These are phyloP conservation scores for Oryzias dopingdopingensis DNA, from an alignment of 2,797 vertebrate genomes.

Conservation along the genomic window DNA sequence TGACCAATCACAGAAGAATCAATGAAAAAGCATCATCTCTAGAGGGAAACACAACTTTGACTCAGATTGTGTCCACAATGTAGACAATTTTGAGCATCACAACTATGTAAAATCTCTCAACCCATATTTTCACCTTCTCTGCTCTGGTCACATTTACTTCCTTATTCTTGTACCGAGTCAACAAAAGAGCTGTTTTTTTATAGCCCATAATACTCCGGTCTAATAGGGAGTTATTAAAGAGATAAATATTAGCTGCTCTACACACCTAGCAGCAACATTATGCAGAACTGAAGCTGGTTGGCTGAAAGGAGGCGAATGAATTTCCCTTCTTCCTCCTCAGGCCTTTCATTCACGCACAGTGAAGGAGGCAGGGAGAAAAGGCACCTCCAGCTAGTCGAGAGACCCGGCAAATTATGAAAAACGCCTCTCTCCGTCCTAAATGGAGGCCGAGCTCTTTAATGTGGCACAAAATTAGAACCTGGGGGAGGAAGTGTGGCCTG, in stretches of 20 bases:
- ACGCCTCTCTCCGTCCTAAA: slow-evolving; percentile 83
- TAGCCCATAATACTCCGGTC: slow-evolving; percentile 57
- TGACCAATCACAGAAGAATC: slow-evolving; percentile 76
- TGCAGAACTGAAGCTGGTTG: slow-evolving; percentile 68
- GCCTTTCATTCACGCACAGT: slow-evolving; percentile 76
- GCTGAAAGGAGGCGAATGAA: slow-evolving; percentile 72
- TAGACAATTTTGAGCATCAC: slow-evolving; percentile 1
- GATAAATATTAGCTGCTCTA: slow-evolving; percentile 68
- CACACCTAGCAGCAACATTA: slow-evolving; percentile 73
- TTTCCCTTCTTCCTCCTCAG: slow-evolving; percentile 72
- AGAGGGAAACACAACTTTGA: slow-evolving; percentile 51
- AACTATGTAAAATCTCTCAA: slow-evolving; percentile 2
- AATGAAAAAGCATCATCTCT: slow-evolving; percentile 55
- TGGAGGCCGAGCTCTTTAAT: slow-evolving; percentile 83
- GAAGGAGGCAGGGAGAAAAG: slow-evolving; percentile 70
- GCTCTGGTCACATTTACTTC: slow-evolving; percentile 30
- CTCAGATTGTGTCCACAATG: slow-evolving; percentile 32
- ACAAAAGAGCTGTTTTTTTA: slow-evolving; percentile 53
- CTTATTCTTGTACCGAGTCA: slow-evolving; percentile 30
- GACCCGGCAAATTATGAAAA: slow-evolving; percentile 84
- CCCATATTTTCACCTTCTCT: not conserved
- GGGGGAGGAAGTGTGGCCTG: slow-evolving; percentile 78
- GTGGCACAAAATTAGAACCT: slow-evolving; percentile 88
- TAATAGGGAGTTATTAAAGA: slow-evolving; percentile 71
- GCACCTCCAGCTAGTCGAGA: slow-evolving; percentile 76